Evolutionary conservation across 2,888 invertebrate species (phyloP), one percentile per base, ranked within the genome.

Genomic region (Apomyelois bistriatella): DNA sequence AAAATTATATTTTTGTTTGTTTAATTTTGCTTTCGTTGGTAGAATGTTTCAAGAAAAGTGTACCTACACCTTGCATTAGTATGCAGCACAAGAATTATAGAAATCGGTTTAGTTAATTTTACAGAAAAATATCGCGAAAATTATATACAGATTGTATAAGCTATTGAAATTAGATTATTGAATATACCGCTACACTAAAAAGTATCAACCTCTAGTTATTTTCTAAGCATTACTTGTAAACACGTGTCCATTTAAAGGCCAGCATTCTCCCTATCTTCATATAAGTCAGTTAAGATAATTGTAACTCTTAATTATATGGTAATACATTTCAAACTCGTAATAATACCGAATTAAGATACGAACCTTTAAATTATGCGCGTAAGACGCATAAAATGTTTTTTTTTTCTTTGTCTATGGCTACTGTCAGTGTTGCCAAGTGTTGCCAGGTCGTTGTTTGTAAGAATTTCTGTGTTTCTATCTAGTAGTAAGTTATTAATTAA

Each of bases 221-320:
- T 32, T 30, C 32, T 46, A 43, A 32, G 46, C 13, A n/a, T 46
- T 32, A 46, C 46, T 46, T 46, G 30, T 42, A 22, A 42, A 42
- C n/a, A 4, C 30, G 46, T 46, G 22, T 46, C 4, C 46, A 50
- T 43, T 58, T 60, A 70, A 80, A 72, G 81, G 81, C 82, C 79
- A 82, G 82, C 78, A 79, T 72, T 73, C 70, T 70, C 68, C 60
- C 69, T 65, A 65, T 69, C 68, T 64, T 64, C 58, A 72, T 73
- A 13, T 46, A 35, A 76, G 70, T 70, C 64, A 65, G 58, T 53
- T 76, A 74, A 76, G 70, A 60, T 71, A 66, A 66, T 61, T 62
- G 54, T 70, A 68, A 61, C 59, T 68, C 58, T 67, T 5, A 61
- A 61, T 61, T 62, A 62, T 65, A 46, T 32, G 12, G 59, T 58